phyloP scores from a whole-genome alignment of 2,888 invertebrate genomes.

The Drosophila yooni region DNA sequence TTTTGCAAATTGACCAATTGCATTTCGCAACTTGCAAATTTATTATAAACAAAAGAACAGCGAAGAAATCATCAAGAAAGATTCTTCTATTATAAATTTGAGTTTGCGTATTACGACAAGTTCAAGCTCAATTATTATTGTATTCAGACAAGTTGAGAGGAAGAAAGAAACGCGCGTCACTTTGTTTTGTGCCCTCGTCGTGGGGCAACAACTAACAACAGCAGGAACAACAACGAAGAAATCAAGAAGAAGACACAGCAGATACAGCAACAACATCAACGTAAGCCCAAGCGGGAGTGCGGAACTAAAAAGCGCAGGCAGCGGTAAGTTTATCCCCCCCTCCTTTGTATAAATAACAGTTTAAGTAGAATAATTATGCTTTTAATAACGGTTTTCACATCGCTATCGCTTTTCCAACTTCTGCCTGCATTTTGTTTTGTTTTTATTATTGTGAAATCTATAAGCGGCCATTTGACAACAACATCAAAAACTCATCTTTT shows the following conservation, averaged over 20 bases:
- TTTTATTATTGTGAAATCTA: neutral
- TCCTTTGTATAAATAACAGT: neutral
- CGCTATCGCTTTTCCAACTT: slow-evolving; percentile 14
- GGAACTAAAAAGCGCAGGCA: slow-evolving; percentile 62
- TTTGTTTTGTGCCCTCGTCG: slow-evolving; percentile 41
- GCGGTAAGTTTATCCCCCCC: slow-evolving; percentile 67
- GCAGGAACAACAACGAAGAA: slow-evolving; percentile 1
- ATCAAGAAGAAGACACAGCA: slow-evolving; percentile 3
- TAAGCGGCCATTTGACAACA: neutral
- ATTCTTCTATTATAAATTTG: slow-evolving; percentile 21
- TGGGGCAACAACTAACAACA: slow-evolving; percentile 14
- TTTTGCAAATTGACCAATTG: slow-evolving; percentile 37
- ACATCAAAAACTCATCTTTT: neutral
- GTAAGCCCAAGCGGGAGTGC: slow-evolving; percentile 14
- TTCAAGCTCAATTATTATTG: slow-evolving; percentile 20
- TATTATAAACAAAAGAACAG: slow-evolving; percentile 26
- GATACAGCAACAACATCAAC: neutral
- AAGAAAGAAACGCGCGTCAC: slow-evolving; percentile 38
- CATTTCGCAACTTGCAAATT: slow-evolving; percentile 30
- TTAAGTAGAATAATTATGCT: slow-evolving; percentile 6
- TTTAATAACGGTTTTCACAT: neutral
- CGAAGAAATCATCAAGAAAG: slow-evolving; percentile 25
- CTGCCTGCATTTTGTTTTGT: neutral
- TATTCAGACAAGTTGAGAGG: slow-evolving; percentile 27
- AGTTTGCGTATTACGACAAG: slow-evolving; percentile 50